A percentile compares a stretch with the other conserved stretches of the same genome.
Evolutionary conservation across 2,797 vertebrate genomes (phyloP).

Genomic region (Parauchenoglanis ngamensis): DNA sequence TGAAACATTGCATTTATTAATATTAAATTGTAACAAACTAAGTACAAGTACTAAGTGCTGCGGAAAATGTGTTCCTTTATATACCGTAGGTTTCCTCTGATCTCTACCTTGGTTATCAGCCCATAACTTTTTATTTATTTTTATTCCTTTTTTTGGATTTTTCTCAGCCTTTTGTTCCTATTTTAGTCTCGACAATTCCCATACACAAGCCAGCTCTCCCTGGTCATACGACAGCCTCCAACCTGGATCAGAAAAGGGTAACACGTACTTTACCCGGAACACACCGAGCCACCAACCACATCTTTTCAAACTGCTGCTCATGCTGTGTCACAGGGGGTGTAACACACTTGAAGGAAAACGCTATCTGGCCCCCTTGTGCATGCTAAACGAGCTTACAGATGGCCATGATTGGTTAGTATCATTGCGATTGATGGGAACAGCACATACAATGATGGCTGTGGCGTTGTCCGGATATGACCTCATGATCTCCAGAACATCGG

Average conservation of each 20-base stretch:
- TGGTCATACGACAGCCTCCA: background rate
- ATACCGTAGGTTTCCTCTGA: background rate
- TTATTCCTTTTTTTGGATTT: background rate
- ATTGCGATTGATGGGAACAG: background rate
- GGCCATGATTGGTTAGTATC: background rate
- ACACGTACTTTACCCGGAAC: background rate
- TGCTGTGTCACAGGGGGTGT: background rate
- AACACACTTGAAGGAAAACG: background rate
- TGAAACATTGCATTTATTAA: background rate
- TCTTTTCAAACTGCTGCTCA: background rate
- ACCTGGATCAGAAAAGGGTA: background rate
- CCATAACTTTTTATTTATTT: background rate
- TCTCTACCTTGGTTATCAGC: background rate
- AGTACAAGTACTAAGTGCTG: background rate
- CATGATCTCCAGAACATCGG: background rate
- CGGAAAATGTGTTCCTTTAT: background rate
- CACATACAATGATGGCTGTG: no score
- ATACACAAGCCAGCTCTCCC: background rate
- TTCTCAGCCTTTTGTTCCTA: background rate
- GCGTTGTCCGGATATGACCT: background rate
- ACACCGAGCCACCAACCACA: background rate
- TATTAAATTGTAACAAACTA: background rate
- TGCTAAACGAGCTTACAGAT: background rate
- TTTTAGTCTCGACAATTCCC: background rate
- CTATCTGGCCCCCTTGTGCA: no score